These are phyloP conservation scores for Pygathrix nemaeus DNA, from an alignment of 2,113 vertebrate species.

Conservation along the genomic window DNA sequence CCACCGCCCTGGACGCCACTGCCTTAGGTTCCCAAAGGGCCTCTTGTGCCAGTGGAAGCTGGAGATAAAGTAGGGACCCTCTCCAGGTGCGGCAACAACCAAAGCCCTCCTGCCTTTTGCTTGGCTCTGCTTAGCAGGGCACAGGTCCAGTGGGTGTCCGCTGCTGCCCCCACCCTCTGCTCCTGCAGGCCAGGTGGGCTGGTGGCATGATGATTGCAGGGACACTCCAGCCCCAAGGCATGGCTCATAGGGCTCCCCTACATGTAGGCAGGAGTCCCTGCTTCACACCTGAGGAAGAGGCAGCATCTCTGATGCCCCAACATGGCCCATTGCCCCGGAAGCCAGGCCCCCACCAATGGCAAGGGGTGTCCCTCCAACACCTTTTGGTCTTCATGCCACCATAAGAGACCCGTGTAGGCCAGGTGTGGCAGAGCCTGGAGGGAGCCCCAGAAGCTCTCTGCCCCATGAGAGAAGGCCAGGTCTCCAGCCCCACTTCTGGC, in stretches of 20 bases:
- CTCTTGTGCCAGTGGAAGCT: background rate
- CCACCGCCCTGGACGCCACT: background rate
- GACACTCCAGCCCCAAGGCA: background rate
- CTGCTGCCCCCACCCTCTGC: background rate
- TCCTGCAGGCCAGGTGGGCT: background rate
- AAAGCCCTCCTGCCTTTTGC: background rate
- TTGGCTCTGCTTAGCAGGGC: background rate
- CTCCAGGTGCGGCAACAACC: background rate
- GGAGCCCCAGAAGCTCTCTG: background rate
- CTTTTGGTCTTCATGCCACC: background rate
- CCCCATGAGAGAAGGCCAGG: too few species aligned
- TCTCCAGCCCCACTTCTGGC: background rate
- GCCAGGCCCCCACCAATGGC: background rate
- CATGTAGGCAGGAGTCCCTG: background rate
- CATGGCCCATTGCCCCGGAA: background rate
- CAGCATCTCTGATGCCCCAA: background rate
- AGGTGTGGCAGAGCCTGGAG: background rate
- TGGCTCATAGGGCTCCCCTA: background rate
- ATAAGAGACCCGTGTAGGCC: background rate
- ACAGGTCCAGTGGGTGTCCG: background rate
- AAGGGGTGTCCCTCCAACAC: background rate
- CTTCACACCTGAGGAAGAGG: background rate
- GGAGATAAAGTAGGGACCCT: background rate
- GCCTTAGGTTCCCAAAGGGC: background rate
- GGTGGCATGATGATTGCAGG: background rate